These are phyloP conservation scores for Drosophila triauraria DNA, from an alignment of 1,140 invertebrate species.

Conservation along the genomic window DNA sequence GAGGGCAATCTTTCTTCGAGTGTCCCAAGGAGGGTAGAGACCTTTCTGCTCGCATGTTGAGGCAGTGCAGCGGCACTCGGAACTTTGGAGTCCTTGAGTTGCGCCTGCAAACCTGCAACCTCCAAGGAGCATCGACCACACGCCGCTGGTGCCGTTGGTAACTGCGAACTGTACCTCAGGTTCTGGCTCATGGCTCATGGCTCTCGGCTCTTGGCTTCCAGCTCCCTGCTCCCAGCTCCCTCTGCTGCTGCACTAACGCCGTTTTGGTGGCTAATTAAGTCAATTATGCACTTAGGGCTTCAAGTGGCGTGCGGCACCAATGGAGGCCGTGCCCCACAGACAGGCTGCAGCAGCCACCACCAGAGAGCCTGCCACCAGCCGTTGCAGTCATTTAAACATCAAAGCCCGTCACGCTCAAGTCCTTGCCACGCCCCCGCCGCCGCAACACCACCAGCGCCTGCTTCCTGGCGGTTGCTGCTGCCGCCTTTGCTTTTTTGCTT, in stretches of 20 bases:
- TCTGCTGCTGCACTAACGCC: conserved; percentile 58
- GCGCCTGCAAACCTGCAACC: conserved; percentile 35
- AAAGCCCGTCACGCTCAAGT: conserved; percentile 76
- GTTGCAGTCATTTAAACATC: conserved; percentile 80
- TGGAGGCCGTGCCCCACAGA: conserved; percentile 45
- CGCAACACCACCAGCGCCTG: background rate
- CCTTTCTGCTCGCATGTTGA: conserved; percentile 22
- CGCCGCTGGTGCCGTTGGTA: background rate
- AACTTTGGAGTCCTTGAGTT: conserved; percentile 70
- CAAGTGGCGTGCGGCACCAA: conserved; percentile 74
- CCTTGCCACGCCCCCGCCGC: conserved; percentile 13
- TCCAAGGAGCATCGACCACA: conserved; percentile 62
- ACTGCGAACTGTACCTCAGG: conserved; percentile 49
- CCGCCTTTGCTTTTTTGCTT: conserved; percentile 13
- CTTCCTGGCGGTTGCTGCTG: conserved; percentile 34
- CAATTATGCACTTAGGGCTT: conserved; percentile 79
- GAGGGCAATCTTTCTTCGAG: conserved; percentile 14
- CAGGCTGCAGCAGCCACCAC: conserved; percentile 18
- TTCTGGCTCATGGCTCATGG: conserved; percentile 23
- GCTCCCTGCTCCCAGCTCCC: conserved; percentile 4
- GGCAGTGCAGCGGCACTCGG: conserved; percentile 45
- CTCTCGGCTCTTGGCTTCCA: conserved; percentile 1
- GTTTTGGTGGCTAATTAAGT: conserved; percentile 82
- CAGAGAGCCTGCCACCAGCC: conserved; percentile 26
- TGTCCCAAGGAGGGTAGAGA: conserved; percentile 1